A percentile compares a stretch with the other conserved stretches of the same genome.
Conservation (phyloP, 1,140 invertebrate species). For the Patella vulgata region DNA sequence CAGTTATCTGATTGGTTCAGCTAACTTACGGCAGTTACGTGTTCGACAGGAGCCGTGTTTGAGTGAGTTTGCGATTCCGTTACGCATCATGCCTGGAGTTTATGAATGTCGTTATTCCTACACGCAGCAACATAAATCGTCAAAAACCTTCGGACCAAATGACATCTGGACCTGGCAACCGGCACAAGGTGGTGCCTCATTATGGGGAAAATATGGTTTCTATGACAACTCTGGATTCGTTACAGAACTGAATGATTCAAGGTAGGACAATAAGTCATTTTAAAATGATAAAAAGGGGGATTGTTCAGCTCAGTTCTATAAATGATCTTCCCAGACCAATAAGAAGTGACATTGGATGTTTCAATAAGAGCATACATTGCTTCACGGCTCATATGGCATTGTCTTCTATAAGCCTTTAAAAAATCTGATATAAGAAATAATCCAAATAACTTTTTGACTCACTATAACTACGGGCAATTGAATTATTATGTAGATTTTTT, state of each 20-base stretch:
- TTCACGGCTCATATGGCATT: too few relatives aligned
- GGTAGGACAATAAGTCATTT: constrained; percentile 29
- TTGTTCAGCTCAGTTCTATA: too few relatives aligned
- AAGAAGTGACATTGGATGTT: too few relatives aligned
- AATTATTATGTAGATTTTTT: too few relatives aligned
- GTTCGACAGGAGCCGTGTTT: constrained; percentile 31
- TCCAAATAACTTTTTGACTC: too few relatives aligned
- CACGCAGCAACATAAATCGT: constrained; percentile 6
- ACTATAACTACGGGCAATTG: too few relatives aligned
- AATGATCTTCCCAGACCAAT: too few relatives aligned
- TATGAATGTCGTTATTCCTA: not conserved
- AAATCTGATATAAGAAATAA: too few relatives aligned
- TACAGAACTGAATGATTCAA: constrained; percentile 41
- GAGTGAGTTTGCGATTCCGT: constrained; percentile 1
- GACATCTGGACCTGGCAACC: constrained; percentile 15
- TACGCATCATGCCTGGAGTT: constrained; percentile 9
- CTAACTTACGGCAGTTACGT: constrained; percentile 46
- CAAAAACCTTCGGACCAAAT: constrained; percentile 6
- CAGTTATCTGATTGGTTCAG: constrained; percentile 50
- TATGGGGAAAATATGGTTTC: constrained; percentile 43
- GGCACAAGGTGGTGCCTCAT: constrained; percentile 1
- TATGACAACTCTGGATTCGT: constrained; percentile 51
- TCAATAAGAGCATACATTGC: too few relatives aligned
- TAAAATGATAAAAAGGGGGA: too few relatives aligned
- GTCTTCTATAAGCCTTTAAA: too few relatives aligned